Percentiles rank a stretch among this genome's conserved stretches.
These are phyloP conservation scores for Aselliscus stoliczkanus DNA, from an alignment of 2,797 vertebrate species.

Conservation along the genomic window DNA sequence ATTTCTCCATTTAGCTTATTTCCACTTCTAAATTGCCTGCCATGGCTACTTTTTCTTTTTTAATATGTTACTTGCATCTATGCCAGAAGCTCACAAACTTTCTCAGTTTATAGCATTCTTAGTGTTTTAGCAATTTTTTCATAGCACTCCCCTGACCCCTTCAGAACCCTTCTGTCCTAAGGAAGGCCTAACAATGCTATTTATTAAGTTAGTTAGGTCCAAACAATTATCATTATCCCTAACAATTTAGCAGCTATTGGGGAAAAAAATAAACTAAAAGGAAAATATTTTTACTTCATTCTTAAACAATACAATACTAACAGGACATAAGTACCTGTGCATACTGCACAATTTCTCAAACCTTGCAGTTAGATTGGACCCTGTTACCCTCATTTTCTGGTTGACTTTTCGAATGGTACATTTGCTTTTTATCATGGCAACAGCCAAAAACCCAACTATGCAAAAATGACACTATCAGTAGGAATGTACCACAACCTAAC, in stretches of 20 bases:
- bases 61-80: not conserved
- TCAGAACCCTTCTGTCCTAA: not conserved
- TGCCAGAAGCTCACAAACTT: not conserved
- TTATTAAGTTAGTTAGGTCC: not conserved
- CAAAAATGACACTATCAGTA: not conserved
- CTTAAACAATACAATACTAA: not conserved
- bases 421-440: not conserved
- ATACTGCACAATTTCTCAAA: not conserved
- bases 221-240: not conserved
- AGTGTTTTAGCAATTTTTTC: not conserved
- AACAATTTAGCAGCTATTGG: not conserved
- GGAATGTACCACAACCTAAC: not conserved
- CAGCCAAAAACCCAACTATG: not conserved
- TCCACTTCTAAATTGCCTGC: not conserved
- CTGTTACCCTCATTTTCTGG: not conserved
- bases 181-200: not conserved
- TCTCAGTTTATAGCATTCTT: not conserved
- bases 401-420: not conserved
- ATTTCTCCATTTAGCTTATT: slow-evolving; percentile 5
- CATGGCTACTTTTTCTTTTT: not conserved
- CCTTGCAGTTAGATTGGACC: not conserved
- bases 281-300: not conserved
- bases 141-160: not conserved
- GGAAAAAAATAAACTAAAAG: not conserved
- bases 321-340: rapidly evolving